These are phyloP conservation scores for Drosophila subobscura DNA, from an alignment of 1,140 invertebrate species.

Conservation along the genomic window DNA sequence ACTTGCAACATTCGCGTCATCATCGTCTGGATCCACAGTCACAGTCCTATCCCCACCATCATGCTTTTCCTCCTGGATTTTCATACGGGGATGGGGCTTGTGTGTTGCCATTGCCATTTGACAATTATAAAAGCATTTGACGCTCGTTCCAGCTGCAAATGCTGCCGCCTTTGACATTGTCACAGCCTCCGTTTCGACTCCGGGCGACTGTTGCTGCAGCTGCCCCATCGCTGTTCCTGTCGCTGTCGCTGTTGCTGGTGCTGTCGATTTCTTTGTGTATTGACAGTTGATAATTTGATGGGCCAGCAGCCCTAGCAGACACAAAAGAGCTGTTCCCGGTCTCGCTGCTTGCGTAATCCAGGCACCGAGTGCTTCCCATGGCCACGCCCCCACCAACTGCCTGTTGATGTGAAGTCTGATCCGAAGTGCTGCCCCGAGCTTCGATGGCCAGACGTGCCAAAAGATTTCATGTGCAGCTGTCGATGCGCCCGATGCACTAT, in stretches of 20 bases:
- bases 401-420: constrained; percentile 63
- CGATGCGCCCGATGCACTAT: constrained; percentile 59
- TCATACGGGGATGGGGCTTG: constrained; percentile 20
- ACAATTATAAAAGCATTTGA: constrained; percentile 82
- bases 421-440: constrained; percentile 38
- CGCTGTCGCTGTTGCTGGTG: constrained; percentile 23
- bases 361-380: constrained; percentile 28
- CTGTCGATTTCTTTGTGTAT: constrained; percentile 46
- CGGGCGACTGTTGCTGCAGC: constrained; percentile 19
- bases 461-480: constrained; percentile 63
- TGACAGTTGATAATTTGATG: constrained; percentile 80
- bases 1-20: constrained; percentile 58
- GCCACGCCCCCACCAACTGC: constrained; percentile 56
- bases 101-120: constrained; percentile 73
- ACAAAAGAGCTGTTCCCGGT: constrained; percentile 33
- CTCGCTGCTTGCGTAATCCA: constrained; percentile 26
- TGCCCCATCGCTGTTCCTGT: constrained; percentile 27
- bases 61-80: constrained; percentile 15
- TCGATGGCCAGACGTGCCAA: constrained; percentile 58
- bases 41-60: constrained; percentile 7
- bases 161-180: constrained; percentile 53
- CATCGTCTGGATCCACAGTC: constrained; percentile 15
- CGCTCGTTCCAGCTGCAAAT: constrained; percentile 33
- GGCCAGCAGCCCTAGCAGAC: constrained; percentile 34
- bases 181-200: constrained; percentile 37